Base-by-base conservation (phyloP, 2,888 invertebrate genomes). In the Xestia sexstrigata region DNA sequence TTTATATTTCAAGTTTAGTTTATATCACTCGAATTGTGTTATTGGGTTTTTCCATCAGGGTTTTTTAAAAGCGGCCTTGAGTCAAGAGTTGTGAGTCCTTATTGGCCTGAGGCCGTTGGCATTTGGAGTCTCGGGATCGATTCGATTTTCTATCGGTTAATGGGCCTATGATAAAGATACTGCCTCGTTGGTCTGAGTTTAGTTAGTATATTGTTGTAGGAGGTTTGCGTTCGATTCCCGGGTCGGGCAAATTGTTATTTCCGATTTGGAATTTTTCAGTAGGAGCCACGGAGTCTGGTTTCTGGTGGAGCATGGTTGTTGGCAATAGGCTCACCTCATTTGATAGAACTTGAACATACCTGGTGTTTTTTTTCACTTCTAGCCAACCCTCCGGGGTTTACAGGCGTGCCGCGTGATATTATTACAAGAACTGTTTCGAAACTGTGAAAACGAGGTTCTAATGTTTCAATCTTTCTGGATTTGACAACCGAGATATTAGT, bases 391-490 rank as follows among this genome's bases (percentile, higher is more conserved):
- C 9, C 6, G 13, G 7, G 3, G 23, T 39, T n/a, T n/a, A 13
- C 7, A 65, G 42, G 2, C 60, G 1, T 35, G 35, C 35, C 35
- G 35, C 35, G 35, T 62, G 30, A 62, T 62, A 17, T 39, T 63
- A n/a, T 65, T n/a, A 65, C 39, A n/a, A 23, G 52, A 26, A 55
- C 55, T 8, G 47, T 47, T 26, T 47, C 3, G 17, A 60, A 67
- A 42, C n/a, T 26, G 47, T 30, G 66, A 39, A 30, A 67, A 67
- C 30, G n/a, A 42, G n/a, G 49, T 47, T 45, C 35, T 62, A 78
- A 63, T 69, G 52, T 58, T 79, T n/a, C 49, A n/a, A 65, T 39
- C 13, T 65, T 70, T 49, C 71, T 78, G 79, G 8, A 23, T 65
- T 65, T 65, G 70, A 52, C 78, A 65, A 1, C 26, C 0, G 6